A percentile compares a stretch with the other conserved stretches of the same genome.
phyloP scores from a whole-genome alignment of 1,140 invertebrate genomes.

The Psilanteris sp. region DNA sequence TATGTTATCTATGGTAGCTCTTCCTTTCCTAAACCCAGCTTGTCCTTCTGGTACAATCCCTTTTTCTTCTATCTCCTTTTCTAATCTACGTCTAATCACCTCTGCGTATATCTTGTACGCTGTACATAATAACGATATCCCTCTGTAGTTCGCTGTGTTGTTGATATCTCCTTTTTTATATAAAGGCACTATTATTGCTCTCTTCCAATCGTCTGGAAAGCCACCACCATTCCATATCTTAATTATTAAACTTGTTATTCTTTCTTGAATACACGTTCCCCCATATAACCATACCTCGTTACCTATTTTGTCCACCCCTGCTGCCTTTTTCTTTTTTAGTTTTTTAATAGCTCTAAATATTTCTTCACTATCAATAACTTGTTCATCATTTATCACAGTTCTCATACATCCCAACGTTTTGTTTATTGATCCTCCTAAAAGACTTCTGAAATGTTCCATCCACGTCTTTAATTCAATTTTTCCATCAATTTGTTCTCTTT shows the following conservation, averaged over 20 bases:
- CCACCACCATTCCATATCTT: not conserved
- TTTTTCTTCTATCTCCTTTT: not conserved
- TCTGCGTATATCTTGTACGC: slow-evolving; percentile 1
- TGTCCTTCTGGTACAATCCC: not conserved
- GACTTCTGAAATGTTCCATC: not conserved
- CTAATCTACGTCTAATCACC: not conserved
- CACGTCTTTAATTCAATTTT: not conserved
- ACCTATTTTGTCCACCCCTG: not conserved
- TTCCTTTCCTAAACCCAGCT: not conserved
- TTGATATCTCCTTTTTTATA: not conserved
- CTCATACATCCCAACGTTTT: not conserved
- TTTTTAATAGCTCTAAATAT: not conserved
- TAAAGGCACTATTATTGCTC: not conserved
- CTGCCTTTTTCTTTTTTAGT: not conserved
- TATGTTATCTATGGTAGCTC: not conserved
- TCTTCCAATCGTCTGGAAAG: not conserved
- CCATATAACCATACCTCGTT: slow-evolving; percentile 1
- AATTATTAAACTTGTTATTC: no score
- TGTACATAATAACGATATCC: not conserved
- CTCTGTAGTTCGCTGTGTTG: not conserved
- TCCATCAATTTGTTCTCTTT: no score
- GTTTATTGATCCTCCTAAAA: not conserved
- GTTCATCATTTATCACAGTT: not conserved
- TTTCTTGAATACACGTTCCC: no score
- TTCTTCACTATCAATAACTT: not conserved